phyloP scores from a whole-genome alignment of 64 coral and sea anemone species.

The Dendronephthya gigantea region DNA sequence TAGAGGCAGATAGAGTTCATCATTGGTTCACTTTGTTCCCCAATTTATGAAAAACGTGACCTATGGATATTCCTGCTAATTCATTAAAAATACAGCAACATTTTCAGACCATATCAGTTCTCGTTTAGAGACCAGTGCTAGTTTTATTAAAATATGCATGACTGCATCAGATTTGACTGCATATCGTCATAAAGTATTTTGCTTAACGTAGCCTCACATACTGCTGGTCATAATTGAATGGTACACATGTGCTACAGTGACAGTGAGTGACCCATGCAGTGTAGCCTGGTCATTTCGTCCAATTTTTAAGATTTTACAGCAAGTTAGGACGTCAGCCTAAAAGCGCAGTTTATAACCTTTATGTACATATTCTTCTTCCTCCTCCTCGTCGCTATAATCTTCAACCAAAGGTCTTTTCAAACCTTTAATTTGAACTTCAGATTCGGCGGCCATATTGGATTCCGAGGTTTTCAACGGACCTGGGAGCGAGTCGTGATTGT shows the following conservation, averaged over 20 bases:
- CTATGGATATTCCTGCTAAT: no score
- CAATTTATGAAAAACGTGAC: no score
- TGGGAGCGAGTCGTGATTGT: background rate
- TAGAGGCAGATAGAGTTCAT: no score
- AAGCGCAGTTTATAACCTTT: slow-evolving; percentile 43
- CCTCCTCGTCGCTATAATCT: slow-evolving; percentile 94
- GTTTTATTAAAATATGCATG: background rate
- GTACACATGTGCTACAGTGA: no score
- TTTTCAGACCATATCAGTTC: background rate
- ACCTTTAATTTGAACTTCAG: slow-evolving; percentile 43
- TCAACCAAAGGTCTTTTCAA: slow-evolving; percentile 88
- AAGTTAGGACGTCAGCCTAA: background rate
- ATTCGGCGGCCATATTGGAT: slow-evolving; percentile 65
- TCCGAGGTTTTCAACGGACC: background rate
- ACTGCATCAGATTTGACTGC: background rate
- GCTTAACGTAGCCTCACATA: background rate
- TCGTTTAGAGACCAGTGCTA: background rate
- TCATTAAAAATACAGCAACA: background rate
- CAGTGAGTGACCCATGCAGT: no score
- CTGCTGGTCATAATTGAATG: background rate
- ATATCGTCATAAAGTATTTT: background rate
- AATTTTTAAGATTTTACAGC: no score
- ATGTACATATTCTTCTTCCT: slow-evolving; percentile 63
- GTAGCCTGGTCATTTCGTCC: no score
- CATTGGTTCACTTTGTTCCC: no score